A percentile compares a stretch with the other conserved stretches of the same genome.
These are phyloP conservation scores for Pangasius larnaudii DNA, from an alignment of 2,797 vertebrate species.

Conservation along the genomic window DNA sequence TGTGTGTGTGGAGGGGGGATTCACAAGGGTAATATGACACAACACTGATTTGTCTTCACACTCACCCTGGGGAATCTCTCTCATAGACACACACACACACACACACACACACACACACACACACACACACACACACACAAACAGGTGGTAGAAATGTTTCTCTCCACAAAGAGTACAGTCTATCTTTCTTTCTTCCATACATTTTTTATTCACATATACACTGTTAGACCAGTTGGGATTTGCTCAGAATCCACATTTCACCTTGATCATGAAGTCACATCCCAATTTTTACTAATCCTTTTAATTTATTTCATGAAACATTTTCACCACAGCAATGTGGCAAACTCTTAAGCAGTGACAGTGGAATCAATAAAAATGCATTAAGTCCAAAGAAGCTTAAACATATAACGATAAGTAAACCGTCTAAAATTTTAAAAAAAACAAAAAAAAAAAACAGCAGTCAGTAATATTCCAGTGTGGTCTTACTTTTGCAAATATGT, in stretches of 20 bases:
- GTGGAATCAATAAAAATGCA: neutral
- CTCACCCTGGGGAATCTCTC: slow-evolving; percentile 66
- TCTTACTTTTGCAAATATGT: neutral
- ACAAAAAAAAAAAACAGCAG: neutral
- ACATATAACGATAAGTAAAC: no score
- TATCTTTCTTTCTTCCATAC: neutral
- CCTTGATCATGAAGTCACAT: neutral
- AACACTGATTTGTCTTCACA: slow-evolving; percentile 78
- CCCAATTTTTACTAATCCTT: neutral
- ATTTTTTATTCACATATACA: neutral
- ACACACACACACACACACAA: slow-evolving; percentile 33
- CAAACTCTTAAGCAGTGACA: neutral
- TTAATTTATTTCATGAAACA: neutral
- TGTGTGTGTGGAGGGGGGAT: neutral
- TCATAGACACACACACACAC: slow-evolving; percentile 31
- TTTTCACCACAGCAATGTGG: neutral
- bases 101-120: slow-evolving; percentile 37
- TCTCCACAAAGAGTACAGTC: no score
- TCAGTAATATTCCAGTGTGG: neutral
- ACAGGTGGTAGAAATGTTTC: neutral
- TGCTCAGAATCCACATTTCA: neutral
- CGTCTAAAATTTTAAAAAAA: no score
- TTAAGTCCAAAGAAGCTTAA: no score
- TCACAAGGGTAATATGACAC: slow-evolving; percentile 68
- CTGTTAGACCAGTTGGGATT: neutral